Conservation (phyloP, 1,140 invertebrate species). For the Linepithema humile region DNA sequence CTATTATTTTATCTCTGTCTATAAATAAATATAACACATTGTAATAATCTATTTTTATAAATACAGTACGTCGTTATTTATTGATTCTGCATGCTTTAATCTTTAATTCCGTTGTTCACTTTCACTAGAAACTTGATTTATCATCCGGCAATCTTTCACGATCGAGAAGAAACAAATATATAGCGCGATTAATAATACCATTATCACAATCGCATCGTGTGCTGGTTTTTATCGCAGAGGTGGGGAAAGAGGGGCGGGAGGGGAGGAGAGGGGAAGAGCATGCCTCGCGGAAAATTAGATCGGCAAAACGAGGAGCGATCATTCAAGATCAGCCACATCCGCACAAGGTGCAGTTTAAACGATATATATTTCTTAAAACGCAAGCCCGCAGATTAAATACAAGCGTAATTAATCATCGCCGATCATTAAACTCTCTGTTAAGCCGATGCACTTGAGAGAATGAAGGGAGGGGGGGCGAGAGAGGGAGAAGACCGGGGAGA, state of each 20-base stretch:
- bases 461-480: neutral
- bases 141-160: neutral
- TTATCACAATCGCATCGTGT: neutral
- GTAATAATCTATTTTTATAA: no score
- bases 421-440: constrained; percentile 49
- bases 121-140: neutral
- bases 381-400: constrained; percentile 49
- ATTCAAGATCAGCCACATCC: constrained; percentile 9
- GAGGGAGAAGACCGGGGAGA: constrained; percentile 8
- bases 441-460: constrained; percentile 13
- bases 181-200: constrained; percentile 20
- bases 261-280: no score
- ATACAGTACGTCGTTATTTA: neutral
- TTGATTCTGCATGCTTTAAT: neutral
- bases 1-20: no score
- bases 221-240: neutral
- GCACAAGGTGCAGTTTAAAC: neutral
- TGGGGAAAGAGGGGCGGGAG: no score
- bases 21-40: no score
- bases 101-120: neutral
- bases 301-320: constrained; percentile 48
- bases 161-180: constrained; percentile 24
- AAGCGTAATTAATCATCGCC: constrained; percentile 59
- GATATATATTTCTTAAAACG: constrained; percentile 61
- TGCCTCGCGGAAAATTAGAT: constrained; percentile 50